Evolutionary conservation across 2,888 invertebrate species (phyloP).

Genomic region (Diogma glabrata): DNA sequence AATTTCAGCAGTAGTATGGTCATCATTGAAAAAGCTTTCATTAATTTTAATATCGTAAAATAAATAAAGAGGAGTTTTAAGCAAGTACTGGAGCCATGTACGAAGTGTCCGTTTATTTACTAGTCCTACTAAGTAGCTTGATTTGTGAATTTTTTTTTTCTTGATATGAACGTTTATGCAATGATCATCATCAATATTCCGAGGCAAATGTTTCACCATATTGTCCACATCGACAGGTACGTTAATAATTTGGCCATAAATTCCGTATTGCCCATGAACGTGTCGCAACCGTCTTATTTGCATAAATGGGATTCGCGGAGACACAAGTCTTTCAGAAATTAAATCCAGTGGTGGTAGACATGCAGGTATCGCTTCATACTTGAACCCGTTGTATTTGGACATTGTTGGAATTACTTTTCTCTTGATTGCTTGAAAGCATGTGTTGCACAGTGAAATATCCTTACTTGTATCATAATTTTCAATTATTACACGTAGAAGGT

Average conservation of each 20-base stretch:
- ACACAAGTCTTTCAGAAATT: background rate
- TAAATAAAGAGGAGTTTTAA: too few relatives aligned
- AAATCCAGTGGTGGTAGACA: constrained; percentile 14
- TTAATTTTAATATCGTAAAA: constrained; percentile 1
- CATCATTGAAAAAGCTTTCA: background rate
- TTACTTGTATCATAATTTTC: background rate
- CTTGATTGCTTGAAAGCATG: constrained; percentile 3
- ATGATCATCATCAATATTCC: constrained; percentile 27
- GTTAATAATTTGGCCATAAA: constrained; percentile 35
- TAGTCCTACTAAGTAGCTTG: constrained; percentile 19
- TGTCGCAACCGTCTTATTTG: background rate
- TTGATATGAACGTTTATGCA: constrained; percentile 28
- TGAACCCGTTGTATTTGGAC: too few relatives aligned
- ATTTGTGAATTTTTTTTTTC: constrained; percentile 25
- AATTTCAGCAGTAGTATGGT: constrained; percentile 6
- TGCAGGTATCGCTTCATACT: too few relatives aligned
- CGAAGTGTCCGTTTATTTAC: too few relatives aligned
- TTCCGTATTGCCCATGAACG: too few relatives aligned
- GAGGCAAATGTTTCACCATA: constrained; percentile 28
- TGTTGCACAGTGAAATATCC: constrained; percentile 7
- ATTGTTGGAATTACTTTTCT: constrained; percentile 8
- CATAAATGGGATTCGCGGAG: too few relatives aligned
- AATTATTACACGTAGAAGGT: too few relatives aligned
- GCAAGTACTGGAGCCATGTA: too few relatives aligned
- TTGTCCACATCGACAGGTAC: too few relatives aligned